Base-by-base conservation (phyloP, 2,888 invertebrate genomes). In the Pristionchus entomophagus region DNA sequence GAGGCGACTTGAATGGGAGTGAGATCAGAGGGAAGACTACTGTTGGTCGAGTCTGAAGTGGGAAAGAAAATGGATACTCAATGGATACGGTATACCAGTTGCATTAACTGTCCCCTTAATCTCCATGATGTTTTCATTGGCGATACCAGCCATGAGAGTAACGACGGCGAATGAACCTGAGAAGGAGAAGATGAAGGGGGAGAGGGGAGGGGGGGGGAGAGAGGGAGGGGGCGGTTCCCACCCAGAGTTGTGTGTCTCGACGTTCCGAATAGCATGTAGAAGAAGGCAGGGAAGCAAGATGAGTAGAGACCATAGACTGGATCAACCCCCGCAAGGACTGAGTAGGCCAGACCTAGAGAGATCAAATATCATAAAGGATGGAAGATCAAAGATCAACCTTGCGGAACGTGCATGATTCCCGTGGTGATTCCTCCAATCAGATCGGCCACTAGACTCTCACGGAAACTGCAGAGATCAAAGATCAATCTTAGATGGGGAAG, bases 1-100 rank as follows among this genome's bases (percentile, higher is more conserved):
- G 96, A 96, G 0, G 96, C 96, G 1, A 97, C 96, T 94, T 96
- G 95, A 26, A 96, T 92, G 85, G 95, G 94, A 41, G 84, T 86
- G 62, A 89, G 85, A 22, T 83, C 81, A 41, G 84, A n/a, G 14
- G 65, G 38, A 2, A 86, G 86, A 6, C 86, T 82, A 8, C 59
- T 49, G 26, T 73, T 73, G 45, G 73, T n/a, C 10, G 73, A 17
- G 26, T 45, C 38, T 45, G 65, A 56, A 56, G 8, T 8, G 56
- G 22, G 56, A n/a, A 22, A n/a, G 12, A 22, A 56, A 22, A 22
- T 56, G 17, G n/a, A 56, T 17, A n/a, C 12, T 8, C 12, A 56
- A 45, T 45, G 45, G n/a, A 45, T 6, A 56, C 14, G 5, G 56
- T 56, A 22, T 22, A 56, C 56, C 56, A 14, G 56, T n/a, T 8